Evolutionary conservation across 2,888 invertebrate genomes (phyloP), one percentile per base, ranked within the genome.

Genomic region (Laspeyria flexula): DNA sequence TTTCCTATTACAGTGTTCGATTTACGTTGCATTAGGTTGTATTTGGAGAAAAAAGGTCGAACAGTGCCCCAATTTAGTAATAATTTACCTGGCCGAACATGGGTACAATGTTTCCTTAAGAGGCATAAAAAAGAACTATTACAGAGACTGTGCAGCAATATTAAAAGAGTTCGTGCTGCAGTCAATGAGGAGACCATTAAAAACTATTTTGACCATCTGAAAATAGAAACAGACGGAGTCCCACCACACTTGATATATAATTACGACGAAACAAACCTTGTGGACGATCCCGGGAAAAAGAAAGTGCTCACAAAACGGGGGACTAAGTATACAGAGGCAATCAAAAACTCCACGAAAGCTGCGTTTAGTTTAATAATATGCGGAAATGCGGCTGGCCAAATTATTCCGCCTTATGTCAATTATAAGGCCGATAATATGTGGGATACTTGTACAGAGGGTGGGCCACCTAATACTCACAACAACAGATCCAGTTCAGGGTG

Each of bases 351-450:
- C 9, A 27, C 27, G 27, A 27, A 27, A 27, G 43, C 65, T 5
- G 41, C 65, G 1, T 61, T 69, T 18, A 73, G 72, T 4, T 18
- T 76, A 1, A 85, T 83, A 81, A 61, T 82, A 30, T 65, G 73
- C 39, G 75, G 27, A 7, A 27, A 27, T 27, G 27, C 27, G 6
- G 27, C 27, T 9, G 27, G 27, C 10, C 27, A 27, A 10, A 6
- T 27, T 10, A 6, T 27, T 6, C 27, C 7, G 10, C 27, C 27
- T 9, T 27, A 27, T 10, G 27, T 27, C 10, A 27, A 27, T 27
- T 27, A 27, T 27, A 27, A 27, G 6, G 23, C 23, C 6, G 23
- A 6, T 5, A 3, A 23, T 6, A 5, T 23, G 6, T 27, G 3
- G 5, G n/a, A 27, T 27, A 27, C 10, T 27, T 27, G 10, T 9